These are phyloP conservation scores for Harpagus bidentatus DNA, from an alignment of 2,113 vertebrate genomes.

Conservation along the genomic window DNA sequence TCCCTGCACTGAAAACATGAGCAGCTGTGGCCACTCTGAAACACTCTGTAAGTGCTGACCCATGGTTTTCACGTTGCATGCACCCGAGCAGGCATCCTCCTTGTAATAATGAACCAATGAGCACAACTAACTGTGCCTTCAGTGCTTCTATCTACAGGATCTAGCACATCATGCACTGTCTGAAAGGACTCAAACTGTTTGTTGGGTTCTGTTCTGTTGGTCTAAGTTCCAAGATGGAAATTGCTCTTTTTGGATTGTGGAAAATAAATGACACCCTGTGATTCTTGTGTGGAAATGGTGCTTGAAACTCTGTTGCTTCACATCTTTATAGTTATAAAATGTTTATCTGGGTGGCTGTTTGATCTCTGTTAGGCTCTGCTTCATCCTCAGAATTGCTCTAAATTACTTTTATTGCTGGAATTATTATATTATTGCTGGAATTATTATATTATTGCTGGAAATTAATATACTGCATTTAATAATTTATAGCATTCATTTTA, in stretches of 20 bases:
- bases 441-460: not conserved
- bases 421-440: no score
- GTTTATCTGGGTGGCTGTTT: not conserved
- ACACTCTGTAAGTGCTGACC: not conserved
- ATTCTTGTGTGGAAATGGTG: not conserved
- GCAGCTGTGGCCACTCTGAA: not conserved
- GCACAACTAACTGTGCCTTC: not conserved
- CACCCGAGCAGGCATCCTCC: not conserved
- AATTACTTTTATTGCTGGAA: no score
- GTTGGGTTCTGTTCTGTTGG: not conserved
- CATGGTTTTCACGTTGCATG: not conserved
- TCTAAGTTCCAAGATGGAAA: not conserved
- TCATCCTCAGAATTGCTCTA: not conserved
- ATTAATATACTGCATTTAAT: not conserved
- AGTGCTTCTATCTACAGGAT: not conserved
- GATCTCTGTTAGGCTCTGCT: not conserved
- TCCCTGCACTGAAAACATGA: not conserved
- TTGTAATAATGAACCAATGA: not conserved
- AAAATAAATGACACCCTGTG: not conserved
- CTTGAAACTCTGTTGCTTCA: not conserved
- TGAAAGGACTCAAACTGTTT: not conserved
- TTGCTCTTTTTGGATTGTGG: not conserved
- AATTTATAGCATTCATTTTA: not conserved
- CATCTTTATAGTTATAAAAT: not conserved
- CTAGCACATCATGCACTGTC: rapidly evolving